phyloP scores from a whole-genome alignment of 2,797 vertebrate genomes.

The Semotilus atromaculatus region DNA sequence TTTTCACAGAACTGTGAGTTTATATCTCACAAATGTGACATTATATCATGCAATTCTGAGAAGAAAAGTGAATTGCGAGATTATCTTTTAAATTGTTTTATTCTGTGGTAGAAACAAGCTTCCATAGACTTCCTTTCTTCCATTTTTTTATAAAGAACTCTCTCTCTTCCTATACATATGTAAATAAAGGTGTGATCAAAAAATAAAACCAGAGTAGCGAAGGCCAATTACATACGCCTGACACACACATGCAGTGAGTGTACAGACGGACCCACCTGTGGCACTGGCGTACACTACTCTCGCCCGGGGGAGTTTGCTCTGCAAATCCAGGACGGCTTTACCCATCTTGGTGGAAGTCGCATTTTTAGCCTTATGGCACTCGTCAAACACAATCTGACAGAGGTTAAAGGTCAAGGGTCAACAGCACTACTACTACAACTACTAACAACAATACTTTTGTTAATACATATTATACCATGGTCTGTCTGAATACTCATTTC shows the following conservation, averaged over 20 bases:
- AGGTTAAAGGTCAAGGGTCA: conserved; percentile 69
- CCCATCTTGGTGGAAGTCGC: conserved; percentile 98
- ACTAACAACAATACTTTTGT: not conserved
- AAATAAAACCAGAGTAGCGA: no score
- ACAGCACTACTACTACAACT: not conserved
- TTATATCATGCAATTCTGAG: no score
- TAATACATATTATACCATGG: not conserved
- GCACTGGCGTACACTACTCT: conserved; percentile 98
- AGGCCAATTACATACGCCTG: no score
- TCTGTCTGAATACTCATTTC: not conserved
- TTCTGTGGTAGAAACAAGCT: no score
- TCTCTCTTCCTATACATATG: not conserved
- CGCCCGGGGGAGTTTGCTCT: conserved; percentile 93
- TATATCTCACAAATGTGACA: no score
- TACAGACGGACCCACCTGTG: conserved; percentile 82
- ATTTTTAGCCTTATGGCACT: conserved; percentile 99
- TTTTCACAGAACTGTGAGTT: no score
- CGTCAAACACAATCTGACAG: conserved; percentile 93
- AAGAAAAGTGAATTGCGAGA: no score
- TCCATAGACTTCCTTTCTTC: no score
- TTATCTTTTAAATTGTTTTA: no score
- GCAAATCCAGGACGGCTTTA: conserved; percentile 95
- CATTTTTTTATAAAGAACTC: no score
- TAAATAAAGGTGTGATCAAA: no score
- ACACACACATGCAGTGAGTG: not conserved